Base-by-base conservation (phyloP, 2,888 invertebrate genomes). In the Chelonus formosanus region DNA sequence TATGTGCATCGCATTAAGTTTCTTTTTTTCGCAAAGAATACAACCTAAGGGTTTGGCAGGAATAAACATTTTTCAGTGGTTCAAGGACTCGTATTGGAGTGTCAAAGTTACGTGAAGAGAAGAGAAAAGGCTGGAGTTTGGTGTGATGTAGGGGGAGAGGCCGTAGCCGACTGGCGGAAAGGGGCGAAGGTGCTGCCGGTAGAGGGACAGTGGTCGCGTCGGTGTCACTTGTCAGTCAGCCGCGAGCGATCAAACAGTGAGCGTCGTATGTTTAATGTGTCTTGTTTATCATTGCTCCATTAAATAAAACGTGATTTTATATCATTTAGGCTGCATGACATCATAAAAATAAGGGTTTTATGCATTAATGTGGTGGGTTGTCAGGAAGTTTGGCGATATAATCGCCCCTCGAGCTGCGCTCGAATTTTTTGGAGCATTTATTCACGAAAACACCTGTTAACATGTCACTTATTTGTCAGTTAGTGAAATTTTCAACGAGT, bases 201-300 rank as follows among this genome's bases (percentile, higher is more conserved):
- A 73, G 75, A 76, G 76, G 75, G 31, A 52, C 52, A 72, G 69
- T 73, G 71, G 62, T 40, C 40, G 63, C 74, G 74, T 67, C 35
- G 44, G 70, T 76, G 77, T 78, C 79, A 78, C 74, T 77, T 76
- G 79, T 76, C 79, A 79, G 79, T 79, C 75, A 72, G 75, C 73
- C 74, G 74, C 77, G 76, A 78, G 76, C 76, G 70, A 68, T 76
- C 74, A 61, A 67, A 59, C 63, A 53, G 78, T 53, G 68, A 63
- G 60, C 67, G 10, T 73, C 66, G 73, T 68, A 59, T 43, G 2
- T 62, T 8, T 7, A 20, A 4, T 32, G 32, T 52, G 4, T 8
- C 31, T 52, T 52, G 4, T 34, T 52, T 20, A n/a, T 8, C 32
- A 3, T 48, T 7, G n/a, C 3, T 45, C n/a, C 7, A 45, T 5